Base-by-base conservation (phyloP, 2,113 vertebrate species). In the Odontophorus gujanensis region DNA sequence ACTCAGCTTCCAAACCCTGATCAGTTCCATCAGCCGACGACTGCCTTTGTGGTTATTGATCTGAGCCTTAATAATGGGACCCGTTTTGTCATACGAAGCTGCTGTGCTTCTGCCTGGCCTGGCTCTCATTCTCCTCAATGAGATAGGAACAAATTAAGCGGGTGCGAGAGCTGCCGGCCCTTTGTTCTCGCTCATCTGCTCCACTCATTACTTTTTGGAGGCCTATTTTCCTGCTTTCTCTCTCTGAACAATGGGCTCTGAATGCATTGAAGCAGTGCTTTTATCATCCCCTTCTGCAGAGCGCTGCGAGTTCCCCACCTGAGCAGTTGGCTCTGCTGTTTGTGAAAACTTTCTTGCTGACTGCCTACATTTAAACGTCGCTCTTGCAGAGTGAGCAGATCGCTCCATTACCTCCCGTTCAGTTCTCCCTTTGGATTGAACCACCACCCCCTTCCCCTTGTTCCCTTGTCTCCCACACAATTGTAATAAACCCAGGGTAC, bases 311-410 rank as follows among this genome's bases (percentile, higher is more conserved):
- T 53, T 82, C 94, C 81, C 89, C 92, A 96, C 92, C 94, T 92
- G 86, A 95, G 48, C 94, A 80, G 93, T 36, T 94, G 90, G 90
- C 57, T 65, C 81, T 90, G 81, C 84, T 93, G 61, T 86, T 93
- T 80, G 68, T 82, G 68, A 88, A 89, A 81, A 95, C 94, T 92
- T 96, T 95, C 94, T 95, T 86, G 82, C 93, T 95, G 96, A 93
- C 92, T 91, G 89, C 68, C 24, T 69, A 34, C 77, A 92, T 92
- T 51, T 53, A 34, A 42, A 82, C 84, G 80, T 80, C 42, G 50
- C 47, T 85, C 93, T 90, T 62, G 87, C 80, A 73, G 47, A 73
- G 47, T 19, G 69, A 51, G 61, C 61, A 7, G 51, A 53, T 16
- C 51, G 26, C 51, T 53, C 85, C 93, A 45, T 90, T 86, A 88